Conservation (phyloP, 2,113 vertebrate genomes). For the Balaeniceps rex region DNA sequence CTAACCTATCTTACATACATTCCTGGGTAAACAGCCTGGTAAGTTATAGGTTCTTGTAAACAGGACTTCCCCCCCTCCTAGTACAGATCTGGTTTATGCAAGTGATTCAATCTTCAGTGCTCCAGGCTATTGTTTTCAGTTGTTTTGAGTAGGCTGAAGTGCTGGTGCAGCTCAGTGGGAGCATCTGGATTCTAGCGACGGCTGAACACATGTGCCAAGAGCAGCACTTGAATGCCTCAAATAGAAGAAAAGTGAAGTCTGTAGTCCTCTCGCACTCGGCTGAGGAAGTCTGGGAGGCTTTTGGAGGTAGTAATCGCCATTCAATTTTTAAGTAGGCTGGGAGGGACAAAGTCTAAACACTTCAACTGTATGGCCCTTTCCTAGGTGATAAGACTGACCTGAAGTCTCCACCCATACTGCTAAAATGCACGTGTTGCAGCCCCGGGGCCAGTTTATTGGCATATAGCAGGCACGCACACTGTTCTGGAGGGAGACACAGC, state of each 20-base stretch:
- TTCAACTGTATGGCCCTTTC: not conserved
- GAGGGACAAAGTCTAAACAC: not conserved
- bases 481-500: not conserved
- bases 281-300: not conserved
- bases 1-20: not conserved
- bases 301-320: not conserved
- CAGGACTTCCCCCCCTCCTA: not conserved
- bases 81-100: not conserved
- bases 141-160: not conserved
- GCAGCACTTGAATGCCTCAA: not conserved
- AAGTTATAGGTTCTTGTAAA: not conserved
- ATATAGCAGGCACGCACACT: fast-evolving
- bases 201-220: not conserved
- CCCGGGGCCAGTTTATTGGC: not conserved
- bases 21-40: not conserved
- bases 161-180: not conserved
- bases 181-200: not conserved
- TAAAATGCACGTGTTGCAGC: fast-evolving
- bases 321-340: not conserved
- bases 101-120: not conserved
- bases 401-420: not conserved
- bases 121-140: not conserved
- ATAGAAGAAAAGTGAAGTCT: not conserved
- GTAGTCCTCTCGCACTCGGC: not conserved
- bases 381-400: not conserved